Evolutionary conservation across 35 echinoderm and acorn worm genomes (phyloP).

Genomic region (Ophioderma brevispina): DNA sequence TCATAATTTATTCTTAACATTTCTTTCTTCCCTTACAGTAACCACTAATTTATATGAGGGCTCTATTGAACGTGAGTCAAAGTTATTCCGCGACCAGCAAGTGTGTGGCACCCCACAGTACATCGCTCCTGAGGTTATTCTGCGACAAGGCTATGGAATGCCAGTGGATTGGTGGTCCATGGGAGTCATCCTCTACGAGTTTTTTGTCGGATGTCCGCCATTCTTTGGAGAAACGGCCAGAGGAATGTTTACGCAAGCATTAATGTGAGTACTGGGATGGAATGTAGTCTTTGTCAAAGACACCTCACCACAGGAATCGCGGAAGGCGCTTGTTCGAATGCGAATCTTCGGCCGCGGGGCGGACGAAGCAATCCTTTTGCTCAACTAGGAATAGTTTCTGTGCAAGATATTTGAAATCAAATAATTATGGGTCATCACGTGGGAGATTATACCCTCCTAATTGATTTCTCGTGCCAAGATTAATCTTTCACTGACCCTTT

Average conservation of each 20-base stretch:
- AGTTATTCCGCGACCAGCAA: constrained; percentile 95
- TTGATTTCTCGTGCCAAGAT: too few relatives aligned
- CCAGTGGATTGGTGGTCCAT: constrained; percentile 99
- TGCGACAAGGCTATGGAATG: constrained; percentile 94
- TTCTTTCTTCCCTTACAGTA: constrained; percentile 47
- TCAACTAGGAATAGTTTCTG: too few relatives aligned
- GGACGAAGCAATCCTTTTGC: too few relatives aligned
- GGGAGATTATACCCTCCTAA: too few relatives aligned
- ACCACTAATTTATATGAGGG: constrained; percentile 96
- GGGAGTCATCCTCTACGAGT: constrained; percentile 97
- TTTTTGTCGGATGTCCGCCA: constrained; percentile 89
- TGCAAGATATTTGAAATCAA: too few relatives aligned
- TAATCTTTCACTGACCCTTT: too few relatives aligned
- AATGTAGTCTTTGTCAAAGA: too few relatives aligned
- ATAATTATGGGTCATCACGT: too few relatives aligned
- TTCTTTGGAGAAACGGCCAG: constrained; percentile 96
- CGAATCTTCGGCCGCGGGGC: too few relatives aligned
- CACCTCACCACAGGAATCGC: too few relatives aligned
- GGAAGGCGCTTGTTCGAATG: too few relatives aligned
- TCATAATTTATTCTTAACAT: too few relatives aligned
- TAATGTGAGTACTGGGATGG: constrained; percentile 77
- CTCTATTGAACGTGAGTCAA: constrained; percentile 82
- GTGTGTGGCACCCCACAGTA: constrained; percentile 98
- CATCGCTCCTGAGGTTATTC: constrained; percentile 96
- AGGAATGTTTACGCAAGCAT: constrained; percentile 94